Conservation (phyloP, 2,888 invertebrate species). For the Crepidodera aurea region DNA sequence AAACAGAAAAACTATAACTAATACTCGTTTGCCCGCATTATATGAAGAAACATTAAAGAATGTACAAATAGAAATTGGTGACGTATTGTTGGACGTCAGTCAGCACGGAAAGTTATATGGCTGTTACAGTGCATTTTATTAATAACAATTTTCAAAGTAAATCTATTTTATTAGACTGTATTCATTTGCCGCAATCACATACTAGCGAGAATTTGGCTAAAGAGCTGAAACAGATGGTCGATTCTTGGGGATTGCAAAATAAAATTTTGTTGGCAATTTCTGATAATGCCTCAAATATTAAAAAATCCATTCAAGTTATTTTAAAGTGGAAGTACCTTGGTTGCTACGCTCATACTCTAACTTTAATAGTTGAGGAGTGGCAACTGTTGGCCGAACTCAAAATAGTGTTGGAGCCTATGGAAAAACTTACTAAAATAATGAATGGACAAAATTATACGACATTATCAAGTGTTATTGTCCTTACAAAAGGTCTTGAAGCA, state of each 20-base stretch:
- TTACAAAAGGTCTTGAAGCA: conserved; percentile 38
- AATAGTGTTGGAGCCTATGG: conserved; percentile 42
- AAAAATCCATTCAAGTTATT: conserved; percentile 35
- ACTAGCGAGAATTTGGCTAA: conserved; percentile 46
- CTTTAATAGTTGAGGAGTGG: conserved; percentile 44
- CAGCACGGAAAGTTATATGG: conserved; percentile 46
- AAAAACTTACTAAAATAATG: conserved; percentile 40
- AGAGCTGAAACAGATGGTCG: conserved; percentile 34
- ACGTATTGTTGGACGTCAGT: conserved; percentile 50
- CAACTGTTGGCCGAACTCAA: conserved; percentile 32
- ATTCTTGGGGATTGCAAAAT: conserved; percentile 41
- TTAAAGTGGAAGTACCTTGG: conserved; percentile 40
- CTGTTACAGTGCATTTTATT: conserved; percentile 46
- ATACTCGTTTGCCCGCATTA: conserved; percentile 21
- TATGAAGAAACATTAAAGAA: conserved; percentile 25
- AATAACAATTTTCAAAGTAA: conserved; percentile 43
- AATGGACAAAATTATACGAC: conserved; percentile 39
- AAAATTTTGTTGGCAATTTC: conserved; percentile 46
- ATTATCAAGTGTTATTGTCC: conserved; percentile 40
- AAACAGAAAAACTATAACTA: conserved; percentile 24
- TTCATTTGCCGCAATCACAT: conserved; percentile 36
- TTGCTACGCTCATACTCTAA: conserved; percentile 44
- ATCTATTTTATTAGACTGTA: conserved; percentile 44
- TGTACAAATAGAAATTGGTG: conserved; percentile 12
- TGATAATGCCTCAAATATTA: conserved; percentile 45